phyloP scores from a whole-genome alignment of 2,113 vertebrate species.

The Corythaeola cristata region DNA sequence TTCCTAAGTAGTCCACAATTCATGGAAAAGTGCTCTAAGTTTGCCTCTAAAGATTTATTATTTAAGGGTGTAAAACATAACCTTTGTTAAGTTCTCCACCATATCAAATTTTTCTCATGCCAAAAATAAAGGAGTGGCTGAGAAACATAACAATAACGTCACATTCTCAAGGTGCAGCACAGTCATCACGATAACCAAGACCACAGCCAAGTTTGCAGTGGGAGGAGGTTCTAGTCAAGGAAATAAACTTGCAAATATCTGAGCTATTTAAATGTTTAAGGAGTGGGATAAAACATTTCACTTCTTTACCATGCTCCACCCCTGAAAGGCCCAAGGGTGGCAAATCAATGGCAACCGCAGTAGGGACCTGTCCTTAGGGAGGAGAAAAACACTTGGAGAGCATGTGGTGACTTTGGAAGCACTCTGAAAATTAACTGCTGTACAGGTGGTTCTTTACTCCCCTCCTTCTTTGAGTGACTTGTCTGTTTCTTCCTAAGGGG shows the following conservation, averaged over 20 bases:
- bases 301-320: neutral
- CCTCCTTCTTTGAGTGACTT: neutral
- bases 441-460: neutral
- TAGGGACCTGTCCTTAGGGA: neutral
- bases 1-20: neutral
- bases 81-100: neutral
- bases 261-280: neutral
- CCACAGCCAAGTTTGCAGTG: neutral
- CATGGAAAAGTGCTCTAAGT: neutral
- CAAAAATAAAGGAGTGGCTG: neutral
- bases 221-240: neutral
- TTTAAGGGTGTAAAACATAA: neutral
- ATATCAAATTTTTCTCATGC: neutral
- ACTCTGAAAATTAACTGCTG: neutral
- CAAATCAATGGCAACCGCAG: neutral
- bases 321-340: neutral
- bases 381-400: neutral
- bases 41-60: neutral
- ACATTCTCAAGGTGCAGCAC: neutral
- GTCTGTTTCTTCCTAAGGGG: neutral
- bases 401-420: neutral
- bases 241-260: neutral
- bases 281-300: neutral
- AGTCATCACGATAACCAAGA: accelerated
- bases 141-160: neutral